Conservation (phyloP, 2,113 vertebrate genomes). For the Quiscalus mexicanus region DNA sequence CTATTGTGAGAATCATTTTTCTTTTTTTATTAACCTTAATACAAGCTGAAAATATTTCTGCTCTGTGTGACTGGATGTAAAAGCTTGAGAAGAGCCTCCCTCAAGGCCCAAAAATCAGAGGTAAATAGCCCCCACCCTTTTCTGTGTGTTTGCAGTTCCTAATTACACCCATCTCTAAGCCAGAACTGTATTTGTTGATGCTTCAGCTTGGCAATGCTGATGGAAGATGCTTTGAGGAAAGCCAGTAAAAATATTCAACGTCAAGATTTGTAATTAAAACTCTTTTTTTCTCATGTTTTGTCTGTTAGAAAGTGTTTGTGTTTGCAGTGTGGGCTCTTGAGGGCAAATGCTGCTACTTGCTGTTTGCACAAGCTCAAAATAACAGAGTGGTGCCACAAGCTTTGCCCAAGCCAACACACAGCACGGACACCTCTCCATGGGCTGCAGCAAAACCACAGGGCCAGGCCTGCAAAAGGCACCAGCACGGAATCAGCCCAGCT, state of each 20-base stretch:
- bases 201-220: background rate
- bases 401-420: background rate
- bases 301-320: background rate
- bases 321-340: background rate
- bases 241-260: background rate
- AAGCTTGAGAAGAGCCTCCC: background rate
- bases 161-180: background rate
- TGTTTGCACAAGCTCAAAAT: background rate
- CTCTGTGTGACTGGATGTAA: background rate
- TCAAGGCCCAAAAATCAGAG: background rate
- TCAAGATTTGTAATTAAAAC: background rate
- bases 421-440: background rate
- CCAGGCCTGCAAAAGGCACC: background rate
- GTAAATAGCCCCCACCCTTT: background rate
- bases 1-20: background rate
- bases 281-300: background rate
- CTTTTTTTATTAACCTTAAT: background rate
- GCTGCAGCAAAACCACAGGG: background rate
- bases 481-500: rapidly evolving
- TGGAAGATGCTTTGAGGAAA: background rate
- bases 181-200: background rate
- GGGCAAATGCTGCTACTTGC: background rate
- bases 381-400: rapidly evolving
- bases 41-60: background rate
- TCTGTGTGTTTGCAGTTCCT: background rate